Percentiles rank a stretch among this genome's conserved stretches.
Conservation (phyloP, 2,888 invertebrate genomes). For the Pomacea canaliculata region DNA sequence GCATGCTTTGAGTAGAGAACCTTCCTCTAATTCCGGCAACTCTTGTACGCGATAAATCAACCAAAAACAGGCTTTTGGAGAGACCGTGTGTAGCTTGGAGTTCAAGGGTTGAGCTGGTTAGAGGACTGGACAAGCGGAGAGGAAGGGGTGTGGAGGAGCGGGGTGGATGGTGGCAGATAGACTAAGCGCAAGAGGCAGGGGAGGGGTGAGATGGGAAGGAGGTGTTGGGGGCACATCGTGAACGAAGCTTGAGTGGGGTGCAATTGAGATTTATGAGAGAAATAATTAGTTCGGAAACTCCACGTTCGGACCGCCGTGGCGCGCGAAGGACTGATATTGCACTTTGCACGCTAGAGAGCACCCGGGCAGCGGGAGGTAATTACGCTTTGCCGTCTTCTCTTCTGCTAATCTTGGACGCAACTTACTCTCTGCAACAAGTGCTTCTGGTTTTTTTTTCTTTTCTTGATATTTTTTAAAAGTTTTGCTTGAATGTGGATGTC, state of each 20-base stretch:
- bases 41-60: constrained; percentile 23
- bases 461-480: too few relatives aligned
- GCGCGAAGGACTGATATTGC: constrained; percentile 28
- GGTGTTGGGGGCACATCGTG: background rate
- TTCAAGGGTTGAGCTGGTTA: too few relatives aligned
- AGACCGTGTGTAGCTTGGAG: background rate
- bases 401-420: background rate
- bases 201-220: background rate
- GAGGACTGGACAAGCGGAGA: background rate
- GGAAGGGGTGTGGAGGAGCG: background rate
- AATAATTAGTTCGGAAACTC: constrained; percentile 36
- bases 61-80: constrained; percentile 1
- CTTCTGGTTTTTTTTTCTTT: constrained; percentile 13
- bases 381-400: constrained; percentile 24
- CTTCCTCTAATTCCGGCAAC: constrained; percentile 25
- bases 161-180: background rate
- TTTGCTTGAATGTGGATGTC: constrained; percentile 16
- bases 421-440: constrained; percentile 12
- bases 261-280: constrained; percentile 37
- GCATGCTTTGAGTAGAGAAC: constrained; percentile 33
- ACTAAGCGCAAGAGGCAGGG: background rate
- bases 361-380: constrained; percentile 28
- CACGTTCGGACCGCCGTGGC: constrained; percentile 24
- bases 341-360: constrained; percentile 30
- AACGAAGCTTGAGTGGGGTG: constrained; percentile 13